A percentile compares a stretch with the other conserved stretches of the same genome.
These are phyloP conservation scores for Dromiciops gliroides DNA, from an alignment of 2,113 vertebrate species.

Conservation along the genomic window DNA sequence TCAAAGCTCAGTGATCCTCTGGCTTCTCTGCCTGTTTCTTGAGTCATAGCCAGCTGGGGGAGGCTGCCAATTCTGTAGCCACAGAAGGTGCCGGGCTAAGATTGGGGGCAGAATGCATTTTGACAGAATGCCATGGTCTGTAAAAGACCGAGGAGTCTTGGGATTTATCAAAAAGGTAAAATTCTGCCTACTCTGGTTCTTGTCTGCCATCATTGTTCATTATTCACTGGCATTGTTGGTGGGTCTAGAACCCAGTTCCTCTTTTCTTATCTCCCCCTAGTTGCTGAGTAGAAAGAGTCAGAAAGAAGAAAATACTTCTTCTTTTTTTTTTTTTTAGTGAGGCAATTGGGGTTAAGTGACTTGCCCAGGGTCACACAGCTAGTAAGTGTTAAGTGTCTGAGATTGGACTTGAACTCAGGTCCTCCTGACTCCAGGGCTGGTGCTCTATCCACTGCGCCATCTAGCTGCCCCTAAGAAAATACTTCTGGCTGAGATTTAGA, in stretches of 20 bases:
- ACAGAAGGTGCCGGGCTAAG: background rate
- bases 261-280: slow-evolving; percentile 38
- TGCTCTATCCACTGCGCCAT: too few species aligned
- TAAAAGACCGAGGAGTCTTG: background rate
- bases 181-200: background rate
- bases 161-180: background rate
- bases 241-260: slow-evolving; percentile 28
- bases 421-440: too few species aligned
- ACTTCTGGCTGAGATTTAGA: slow-evolving; percentile 55
- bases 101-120: background rate
- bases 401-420: too few species aligned
- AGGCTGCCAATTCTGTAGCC: background rate
- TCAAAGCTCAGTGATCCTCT: slow-evolving; percentile 47
- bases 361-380: too few species aligned
- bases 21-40: slow-evolving; percentile 55
- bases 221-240: slow-evolving; percentile 45
- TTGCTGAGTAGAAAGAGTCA: slow-evolving; percentile 44
- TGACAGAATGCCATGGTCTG: background rate
- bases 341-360: too few species aligned
- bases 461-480: too few species aligned
- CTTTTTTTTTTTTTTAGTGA: too few species aligned
- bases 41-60: slow-evolving; percentile 28
- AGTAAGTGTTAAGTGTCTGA: too few species aligned
- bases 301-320: slow-evolving; percentile 54
- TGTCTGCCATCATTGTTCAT: background rate